Base-by-base conservation (phyloP, 2,888 invertebrate species). In the Troides helena region DNA sequence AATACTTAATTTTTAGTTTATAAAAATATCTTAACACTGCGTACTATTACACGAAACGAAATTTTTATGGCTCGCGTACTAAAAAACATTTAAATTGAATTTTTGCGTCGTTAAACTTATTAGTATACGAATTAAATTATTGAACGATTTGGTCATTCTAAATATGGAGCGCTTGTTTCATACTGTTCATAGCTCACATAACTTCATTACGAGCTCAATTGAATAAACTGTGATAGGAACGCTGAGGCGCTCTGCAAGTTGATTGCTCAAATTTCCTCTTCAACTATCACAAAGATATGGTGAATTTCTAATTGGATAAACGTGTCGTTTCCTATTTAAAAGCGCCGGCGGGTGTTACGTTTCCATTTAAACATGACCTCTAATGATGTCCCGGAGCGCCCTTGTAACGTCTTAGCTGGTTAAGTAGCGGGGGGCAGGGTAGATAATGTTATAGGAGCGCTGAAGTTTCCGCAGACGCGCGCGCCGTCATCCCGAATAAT, bases 291-390 rank as follows among this genome's bases (percentile, higher is more conserved):
- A 91, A 91, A 92, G 92, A 92, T 92, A 92, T 92, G 92, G 92
- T 92, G 92, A 92, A 92, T 92, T 92, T 92, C 92, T 92, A 92
- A 92, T 92, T 92, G 92, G 91, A 92, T 92, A 92, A 92, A 91
- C 92, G 91, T 92, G 92, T 92, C 91, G 90, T 90, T 92, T 92
- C 92, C 92, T 92, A 92, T 92, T 92, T 92, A 92, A 89, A 91
- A 89, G 87, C 90, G 90, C 87, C 90, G 87, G 86, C 89, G 84
- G 81, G 84, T 84, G 82, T 85, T 82, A 83, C 83, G 81, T 84
- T 85, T 84, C 92, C 90, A 89, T 78, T 85, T 79, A 77, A 81
- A 75, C 70, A 77, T 82, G 92, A 89, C 76, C 90, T 79, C 78
- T 76, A 76, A 76, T 77, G 80, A 79, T 78, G 79, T 77, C 72